Conservation (phyloP, 2,888 invertebrate genomes). For the Ptilodon capucinus region DNA sequence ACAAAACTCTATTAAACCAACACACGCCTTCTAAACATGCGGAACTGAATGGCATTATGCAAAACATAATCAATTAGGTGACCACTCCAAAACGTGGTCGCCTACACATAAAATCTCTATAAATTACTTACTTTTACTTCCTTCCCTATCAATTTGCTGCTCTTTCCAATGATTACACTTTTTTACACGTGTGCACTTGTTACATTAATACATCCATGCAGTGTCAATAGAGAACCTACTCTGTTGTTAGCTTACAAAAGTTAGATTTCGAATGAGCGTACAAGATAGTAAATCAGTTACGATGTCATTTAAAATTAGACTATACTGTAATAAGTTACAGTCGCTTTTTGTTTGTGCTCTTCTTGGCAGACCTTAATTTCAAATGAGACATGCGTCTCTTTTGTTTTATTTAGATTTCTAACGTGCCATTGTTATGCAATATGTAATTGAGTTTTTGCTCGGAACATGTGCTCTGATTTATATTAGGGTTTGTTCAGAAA, state of each 20-base stretch:
- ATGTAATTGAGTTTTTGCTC: conserved; percentile 2
- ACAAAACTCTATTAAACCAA: background rate
- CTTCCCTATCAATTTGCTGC: conserved; percentile 20
- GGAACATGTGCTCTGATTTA: background rate
- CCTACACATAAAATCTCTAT: conserved; percentile 6
- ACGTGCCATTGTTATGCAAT: conserved; percentile 15
- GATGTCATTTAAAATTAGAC: conserved; percentile 3
- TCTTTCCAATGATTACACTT: conserved; percentile 29
- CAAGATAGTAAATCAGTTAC: background rate
- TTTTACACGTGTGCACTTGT: conserved; percentile 32
- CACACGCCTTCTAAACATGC: background rate
- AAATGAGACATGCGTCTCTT: conserved; percentile 28
- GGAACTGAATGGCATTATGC: background rate
- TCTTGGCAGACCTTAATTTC: conserved; percentile 26
- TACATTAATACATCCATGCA: conserved; percentile 5
- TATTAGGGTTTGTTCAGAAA: background rate
- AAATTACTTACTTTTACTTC: conserved; percentile 26
- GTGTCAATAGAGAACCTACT: background rate
- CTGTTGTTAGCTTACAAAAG: rapidly evolving
- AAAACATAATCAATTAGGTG: conserved; percentile 12
- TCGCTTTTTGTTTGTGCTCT: conserved; percentile 6
- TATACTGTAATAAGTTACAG: background rate
- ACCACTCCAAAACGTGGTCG: conserved; percentile 4
- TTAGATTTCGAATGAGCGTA: background rate
- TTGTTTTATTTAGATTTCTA: conserved; percentile 49